Evolutionary conservation across 2,113 vertebrate genomes (phyloP).

Genomic region (Brevimyrus niger): DNA sequence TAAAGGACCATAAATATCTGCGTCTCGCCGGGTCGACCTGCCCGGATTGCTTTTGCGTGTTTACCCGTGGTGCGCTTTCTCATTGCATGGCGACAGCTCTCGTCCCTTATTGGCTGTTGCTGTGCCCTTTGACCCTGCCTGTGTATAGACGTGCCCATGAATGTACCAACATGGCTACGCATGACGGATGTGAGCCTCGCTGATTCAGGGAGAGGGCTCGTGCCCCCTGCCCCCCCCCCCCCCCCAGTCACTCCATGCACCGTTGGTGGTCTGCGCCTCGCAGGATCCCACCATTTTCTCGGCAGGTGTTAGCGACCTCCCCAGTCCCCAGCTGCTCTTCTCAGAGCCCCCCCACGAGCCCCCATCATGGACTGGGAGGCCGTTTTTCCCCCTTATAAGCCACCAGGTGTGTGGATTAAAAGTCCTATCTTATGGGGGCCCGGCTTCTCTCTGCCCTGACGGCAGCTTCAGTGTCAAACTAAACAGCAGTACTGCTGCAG

Average conservation of each 20-base stretch:
- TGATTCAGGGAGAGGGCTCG: not conserved
- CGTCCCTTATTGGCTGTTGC: not conserved
- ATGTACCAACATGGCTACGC: not conserved
- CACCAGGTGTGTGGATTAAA: constrained; percentile 48
- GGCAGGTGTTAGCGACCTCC: not conserved
- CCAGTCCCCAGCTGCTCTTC: constrained; percentile 25
- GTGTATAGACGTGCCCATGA: not conserved
- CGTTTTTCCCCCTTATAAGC: constrained; percentile 43
- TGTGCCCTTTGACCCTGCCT: not conserved
- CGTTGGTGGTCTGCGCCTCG: not conserved
- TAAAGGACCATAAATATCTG: not conserved
- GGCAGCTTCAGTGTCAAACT: too few relatives aligned
- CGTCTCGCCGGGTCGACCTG: not conserved
- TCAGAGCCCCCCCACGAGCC: not conserved
- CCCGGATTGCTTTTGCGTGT: not conserved
- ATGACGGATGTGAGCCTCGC: not conserved
- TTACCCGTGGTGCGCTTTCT: not conserved
- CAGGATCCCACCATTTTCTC: not conserved
- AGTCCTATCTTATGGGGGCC: not conserved
- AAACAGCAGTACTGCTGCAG: not conserved
- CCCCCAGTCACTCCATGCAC: not conserved
- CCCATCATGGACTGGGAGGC: constrained; percentile 34
- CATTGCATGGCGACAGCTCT: not conserved
- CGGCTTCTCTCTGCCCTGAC: not conserved
- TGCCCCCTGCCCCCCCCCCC: not conserved